Evolutionary conservation across 53 echinoderm and acorn worm genomes (phyloP).

Genomic region (Hippasteria phrygiana): DNA sequence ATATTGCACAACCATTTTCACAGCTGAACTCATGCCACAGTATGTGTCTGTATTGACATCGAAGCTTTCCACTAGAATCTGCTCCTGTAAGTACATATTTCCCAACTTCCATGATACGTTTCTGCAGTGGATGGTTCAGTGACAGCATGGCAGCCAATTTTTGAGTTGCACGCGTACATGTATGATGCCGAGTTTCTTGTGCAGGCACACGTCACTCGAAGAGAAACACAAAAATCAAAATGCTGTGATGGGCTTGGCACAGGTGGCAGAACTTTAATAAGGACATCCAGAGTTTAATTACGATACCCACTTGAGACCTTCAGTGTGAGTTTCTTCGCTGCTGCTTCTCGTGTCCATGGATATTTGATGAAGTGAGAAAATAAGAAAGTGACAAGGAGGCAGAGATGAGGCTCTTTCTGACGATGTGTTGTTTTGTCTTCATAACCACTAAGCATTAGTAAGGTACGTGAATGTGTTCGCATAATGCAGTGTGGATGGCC

Average conservation of each 20-base stretch:
- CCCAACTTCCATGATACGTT: too few relatives aligned
- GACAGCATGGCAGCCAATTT: too few relatives aligned
- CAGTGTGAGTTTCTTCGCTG: background rate
- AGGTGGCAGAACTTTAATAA: conserved; percentile 8
- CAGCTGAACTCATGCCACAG: conserved; percentile 25
- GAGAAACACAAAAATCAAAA: background rate
- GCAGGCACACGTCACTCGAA: background rate
- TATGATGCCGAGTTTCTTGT: background rate
- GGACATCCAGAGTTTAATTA: conserved; percentile 13
- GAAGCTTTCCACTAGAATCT: conserved; percentile 7
- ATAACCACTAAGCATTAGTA: background rate
- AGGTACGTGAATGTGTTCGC: too few relatives aligned
- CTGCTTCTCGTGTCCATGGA: background rate
- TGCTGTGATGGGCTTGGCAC: background rate
- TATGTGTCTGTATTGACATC: background rate
- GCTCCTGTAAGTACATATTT: too few relatives aligned
- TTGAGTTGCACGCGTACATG: background rate
- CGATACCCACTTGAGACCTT: background rate
- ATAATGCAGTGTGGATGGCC: too few relatives aligned
- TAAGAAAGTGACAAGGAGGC: background rate
- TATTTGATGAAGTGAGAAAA: conserved; percentile 12
- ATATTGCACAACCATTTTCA: conserved; percentile 32
- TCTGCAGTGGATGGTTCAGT: too few relatives aligned
- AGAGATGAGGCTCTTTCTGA: background rate
- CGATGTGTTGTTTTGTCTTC: too few relatives aligned